Evolutionary conservation across 2,888 invertebrate species (phyloP), one percentile per base, ranked within the genome.

Genomic region (Brenthis hecate): DNA sequence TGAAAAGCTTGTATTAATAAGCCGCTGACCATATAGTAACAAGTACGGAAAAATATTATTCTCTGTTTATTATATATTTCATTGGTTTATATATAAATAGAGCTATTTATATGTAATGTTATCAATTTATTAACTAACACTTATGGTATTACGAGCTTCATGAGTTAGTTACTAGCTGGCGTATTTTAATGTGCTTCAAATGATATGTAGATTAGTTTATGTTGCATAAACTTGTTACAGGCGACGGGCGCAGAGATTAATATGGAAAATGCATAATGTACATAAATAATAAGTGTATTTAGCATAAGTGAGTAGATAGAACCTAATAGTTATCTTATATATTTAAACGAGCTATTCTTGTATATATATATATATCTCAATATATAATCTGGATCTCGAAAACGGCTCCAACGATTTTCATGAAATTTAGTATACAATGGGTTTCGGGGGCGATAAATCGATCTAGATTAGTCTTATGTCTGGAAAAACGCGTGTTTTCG

Each of bases 111-210:
- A 16, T 3, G 16, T n/a, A n/a, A 16, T 19, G 23, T 1, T 43
- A 36, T 1, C 36, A 11, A 43, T 8, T 43, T 43, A 11, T 5
- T 11, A 54, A 13, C 13, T 13, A 13, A 13, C 14, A 23, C 28
- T 1, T 13, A 54, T 13, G 47, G 3, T 58, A 48, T 13, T 13
- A 14, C 1, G 23, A 48, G 2, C 48, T 23, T 48, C 4, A 14
- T n/a, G 28, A 58, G 1, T 57, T 43, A 47, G 23, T 62, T 66
- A 66, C 48, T 66, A 61, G 19, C 50, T 36, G 54, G 54, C 50
- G 36, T 61, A 61, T 66, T 60, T 61, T 54, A 66, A 66, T 66
- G 55, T 47, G 13, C 14, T 50, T 56, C 57, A 61, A 66, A 66
- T 66, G 50, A 56, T 66, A 61, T 66, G 54, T 32, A 56, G 56